Evolutionary conservation across 2,113 vertebrate genomes (phyloP), one percentile per base, ranked within the genome.

Genomic region (Clupea harengus): DNA sequence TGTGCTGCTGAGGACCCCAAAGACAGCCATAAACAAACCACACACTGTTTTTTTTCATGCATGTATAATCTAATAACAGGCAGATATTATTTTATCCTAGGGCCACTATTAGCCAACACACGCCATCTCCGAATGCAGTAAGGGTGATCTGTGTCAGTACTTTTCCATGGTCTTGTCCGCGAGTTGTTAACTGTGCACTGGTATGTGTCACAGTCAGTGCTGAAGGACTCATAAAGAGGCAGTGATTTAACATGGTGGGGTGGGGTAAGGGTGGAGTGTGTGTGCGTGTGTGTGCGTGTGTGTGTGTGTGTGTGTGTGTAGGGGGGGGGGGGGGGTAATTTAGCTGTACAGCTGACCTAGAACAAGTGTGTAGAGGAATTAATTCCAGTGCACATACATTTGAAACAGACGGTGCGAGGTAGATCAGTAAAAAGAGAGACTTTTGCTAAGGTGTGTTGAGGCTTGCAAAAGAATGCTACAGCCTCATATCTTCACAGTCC

Each of bases 381-480:
- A 25, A 28, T 32, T 28, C 25, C 64, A 72, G 3, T 32, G 64
- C 64, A 25, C 7, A 28, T 72, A 13, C 6, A 10, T 67, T 28
- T 11, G 28, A 25, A 28, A 1, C 64, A 72, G 64, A 72, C 64
- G 1, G 25, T 3, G 57, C 6, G n/a, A 64, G n/a, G 64, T 28
- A 72, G 64, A 72, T 72, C 9, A n/a, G 57, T 72, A 28, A 28
- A 25, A 72, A 11, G 6, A 2, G n/a, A 57, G 54, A 17, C 20
- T 28, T 72, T 7, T 28, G 64, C 64, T 25, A 87, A 45, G 60
- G 75, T 84, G 45, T 60, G 89, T 85, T 72, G 52, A 81, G 86
- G 88, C 89, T 85, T 90, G 89, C 85, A 84, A 80, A 90, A 88
- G 89, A 90, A 90, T 90, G 87, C 84, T 10, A 47, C 8, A n/a